phyloP scores from a whole-genome alignment of 64 coral and sea anemone species.

The Hydrozoanthus tunicans region DNA sequence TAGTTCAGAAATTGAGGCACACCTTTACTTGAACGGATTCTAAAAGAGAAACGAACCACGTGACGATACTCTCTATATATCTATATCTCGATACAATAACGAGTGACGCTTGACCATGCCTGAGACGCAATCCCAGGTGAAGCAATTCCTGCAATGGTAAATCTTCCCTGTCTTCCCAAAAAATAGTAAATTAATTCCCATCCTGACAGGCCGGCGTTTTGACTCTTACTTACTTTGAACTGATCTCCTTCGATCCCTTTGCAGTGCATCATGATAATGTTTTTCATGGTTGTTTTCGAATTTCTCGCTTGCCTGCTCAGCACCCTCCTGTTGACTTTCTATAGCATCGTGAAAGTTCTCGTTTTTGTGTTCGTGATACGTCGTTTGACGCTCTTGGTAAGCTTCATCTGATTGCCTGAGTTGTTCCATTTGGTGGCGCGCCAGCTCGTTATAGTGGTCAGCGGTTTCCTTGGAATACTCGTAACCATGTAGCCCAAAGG shows the following conservation, averaged over 20 bases:
- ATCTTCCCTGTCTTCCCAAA: too few species aligned
- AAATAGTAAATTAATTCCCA: too few species aligned
- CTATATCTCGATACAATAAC: too few species aligned
- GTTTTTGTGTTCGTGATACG: slow-evolving; percentile 32
- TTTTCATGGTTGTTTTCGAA: slow-evolving; percentile 44
- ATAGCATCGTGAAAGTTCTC: slow-evolving; percentile 39
- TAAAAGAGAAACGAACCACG: too few species aligned
- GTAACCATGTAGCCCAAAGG: neutral
- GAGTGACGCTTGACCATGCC: too few species aligned
- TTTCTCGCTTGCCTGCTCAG: slow-evolving; percentile 28
- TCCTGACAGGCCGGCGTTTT: too few species aligned
- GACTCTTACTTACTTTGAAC: neutral
- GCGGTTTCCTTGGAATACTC: slow-evolving; percentile 33
- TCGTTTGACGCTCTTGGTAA: neutral
- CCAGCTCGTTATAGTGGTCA: slow-evolving; percentile 35
- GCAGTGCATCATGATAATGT: slow-evolving; percentile 27
- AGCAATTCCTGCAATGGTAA: too few species aligned
- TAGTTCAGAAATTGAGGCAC: too few species aligned
- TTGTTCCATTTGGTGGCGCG: slow-evolving; percentile 32
- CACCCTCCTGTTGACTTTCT: slow-evolving; percentile 3
- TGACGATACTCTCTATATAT: too few species aligned
- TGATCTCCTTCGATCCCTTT: neutral
- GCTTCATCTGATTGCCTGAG: neutral
- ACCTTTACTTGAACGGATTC: too few species aligned
- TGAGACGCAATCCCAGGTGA: too few species aligned